These are phyloP conservation scores for Euproctis similis DNA, from an alignment of 2,888 invertebrate genomes.

Conservation along the genomic window DNA sequence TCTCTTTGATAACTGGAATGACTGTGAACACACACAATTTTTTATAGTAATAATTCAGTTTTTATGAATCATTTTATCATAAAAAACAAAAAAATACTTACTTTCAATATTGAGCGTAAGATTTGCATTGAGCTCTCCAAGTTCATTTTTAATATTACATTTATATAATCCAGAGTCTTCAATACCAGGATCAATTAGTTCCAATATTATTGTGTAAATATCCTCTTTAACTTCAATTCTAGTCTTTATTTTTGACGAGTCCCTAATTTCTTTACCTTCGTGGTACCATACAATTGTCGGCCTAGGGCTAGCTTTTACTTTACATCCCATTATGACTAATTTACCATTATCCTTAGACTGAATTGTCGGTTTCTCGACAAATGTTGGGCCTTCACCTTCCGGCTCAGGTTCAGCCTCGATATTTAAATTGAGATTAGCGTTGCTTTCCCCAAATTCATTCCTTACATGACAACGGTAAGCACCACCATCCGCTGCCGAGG, in stretches of 20 bases:
- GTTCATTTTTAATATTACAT: conserved; percentile 96
- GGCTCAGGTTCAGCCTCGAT: conserved; percentile 97
- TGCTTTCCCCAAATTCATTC: conserved; percentile 97
- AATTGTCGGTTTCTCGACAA: conserved; percentile 92
- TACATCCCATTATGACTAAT: conserved; percentile 69
- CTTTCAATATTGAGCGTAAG: conserved; percentile 98
- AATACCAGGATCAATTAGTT: conserved; percentile 91
- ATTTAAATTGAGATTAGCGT: conserved; percentile 96
- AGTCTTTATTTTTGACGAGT: conserved; percentile 88
- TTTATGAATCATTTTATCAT: no score
- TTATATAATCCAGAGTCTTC: conserved; percentile 98
- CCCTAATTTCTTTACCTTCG: conserved; percentile 80
- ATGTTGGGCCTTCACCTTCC: conserved; percentile 95
- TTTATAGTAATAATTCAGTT: background rate
- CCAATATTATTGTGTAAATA: conserved; percentile 90
- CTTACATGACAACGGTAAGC: conserved; percentile 91
- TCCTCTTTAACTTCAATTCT: conserved; percentile 85
- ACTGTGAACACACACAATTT: conserved; percentile 62
- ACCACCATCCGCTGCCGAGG: conserved; percentile 73
- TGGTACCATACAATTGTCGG: conserved; percentile 72
- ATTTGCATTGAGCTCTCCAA: conserved; percentile 98
- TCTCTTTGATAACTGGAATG: conserved; percentile 94
- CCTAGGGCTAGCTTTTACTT: conserved; percentile 68
- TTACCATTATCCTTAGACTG: conserved; percentile 81
- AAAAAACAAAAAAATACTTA: conserved; percentile 66